phyloP scores from a whole-genome alignment of 2,113 vertebrate species.

The Pyrgilauda ruficollis region DNA sequence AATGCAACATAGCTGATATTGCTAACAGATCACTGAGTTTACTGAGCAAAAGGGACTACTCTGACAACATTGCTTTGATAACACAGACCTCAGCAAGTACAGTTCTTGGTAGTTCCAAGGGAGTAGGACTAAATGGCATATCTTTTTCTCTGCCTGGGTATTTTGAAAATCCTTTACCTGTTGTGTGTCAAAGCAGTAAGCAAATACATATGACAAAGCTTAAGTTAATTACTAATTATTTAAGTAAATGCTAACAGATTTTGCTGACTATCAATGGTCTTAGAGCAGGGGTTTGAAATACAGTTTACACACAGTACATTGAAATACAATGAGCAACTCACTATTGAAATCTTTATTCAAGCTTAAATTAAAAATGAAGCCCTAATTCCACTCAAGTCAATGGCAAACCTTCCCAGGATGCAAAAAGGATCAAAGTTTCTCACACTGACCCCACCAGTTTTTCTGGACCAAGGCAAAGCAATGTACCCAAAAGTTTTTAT shows the following conservation, averaged over 20 bases:
- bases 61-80: background rate
- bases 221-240: constrained; percentile 14
- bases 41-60: background rate
- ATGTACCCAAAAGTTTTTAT: background rate
- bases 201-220: background rate
- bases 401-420: background rate
- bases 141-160: background rate
- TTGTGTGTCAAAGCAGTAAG: constrained; percentile 4
- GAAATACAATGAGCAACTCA: background rate
- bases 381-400: background rate
- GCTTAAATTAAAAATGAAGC: background rate
- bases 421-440: background rate
- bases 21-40: constrained; percentile 1
- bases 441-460: background rate
- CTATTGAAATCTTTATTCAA: background rate
- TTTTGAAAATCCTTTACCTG: constrained; percentile 17
- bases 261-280: background rate
- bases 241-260: constrained; percentile 5
- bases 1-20: constrained; percentile 14
- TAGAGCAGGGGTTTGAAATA: background rate
- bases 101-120: background rate
- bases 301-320: background rate
- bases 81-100: background rate
- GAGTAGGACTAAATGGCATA: background rate
- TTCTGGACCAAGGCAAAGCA: background rate